Conservation (phyloP, 2,113 vertebrate genomes). For the Coreoperca whiteheadi region DNA sequence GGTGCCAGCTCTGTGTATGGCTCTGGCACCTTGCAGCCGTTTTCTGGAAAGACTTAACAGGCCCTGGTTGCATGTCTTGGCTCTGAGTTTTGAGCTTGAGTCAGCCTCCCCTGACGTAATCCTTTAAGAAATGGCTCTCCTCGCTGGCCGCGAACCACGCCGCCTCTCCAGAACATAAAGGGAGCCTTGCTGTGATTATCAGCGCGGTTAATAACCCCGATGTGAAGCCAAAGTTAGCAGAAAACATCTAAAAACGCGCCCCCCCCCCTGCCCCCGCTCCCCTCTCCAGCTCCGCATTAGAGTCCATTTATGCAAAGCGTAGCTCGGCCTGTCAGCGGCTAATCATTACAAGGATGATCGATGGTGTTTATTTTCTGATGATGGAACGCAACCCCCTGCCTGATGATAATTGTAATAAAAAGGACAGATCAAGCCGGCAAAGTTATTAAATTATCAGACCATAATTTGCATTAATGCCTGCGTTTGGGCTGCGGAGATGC, state of each 20-base stretch:
- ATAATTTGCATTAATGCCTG: slow-evolving; percentile 94
- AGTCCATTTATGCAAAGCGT: slow-evolving; percentile 95
- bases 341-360: slow-evolving; percentile 98
- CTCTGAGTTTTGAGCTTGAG: slow-evolving; percentile 18
- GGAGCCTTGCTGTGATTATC: slow-evolving; percentile 41
- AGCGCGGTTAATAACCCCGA: slow-evolving; percentile 22
- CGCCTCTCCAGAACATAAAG: slow-evolving; percentile 44
- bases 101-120: slow-evolving; percentile 57
- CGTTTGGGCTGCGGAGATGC: slow-evolving; percentile 49
- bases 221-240: slow-evolving; percentile 45
- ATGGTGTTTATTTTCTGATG: slow-evolving; percentile 98
- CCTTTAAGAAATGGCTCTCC: slow-evolving; percentile 49
- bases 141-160: slow-evolving; percentile 21
- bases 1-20: slow-evolving; percentile 32
- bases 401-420: slow-evolving; percentile 99
- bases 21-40: slow-evolving; percentile 44
- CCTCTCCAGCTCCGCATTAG: slow-evolving; percentile 80
- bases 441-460: slow-evolving; percentile 98
- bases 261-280: background rate
- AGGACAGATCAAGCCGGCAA: slow-evolving; percentile 95
- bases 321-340: slow-evolving; percentile 90
- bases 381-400: slow-evolving; percentile 96
- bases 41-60: slow-evolving; percentile 69
- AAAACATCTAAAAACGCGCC: background rate
- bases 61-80: slow-evolving; percentile 52